Evolutionary conservation across 2,113 vertebrate genomes (phyloP).

Genomic region (Sorex araneus): DNA sequence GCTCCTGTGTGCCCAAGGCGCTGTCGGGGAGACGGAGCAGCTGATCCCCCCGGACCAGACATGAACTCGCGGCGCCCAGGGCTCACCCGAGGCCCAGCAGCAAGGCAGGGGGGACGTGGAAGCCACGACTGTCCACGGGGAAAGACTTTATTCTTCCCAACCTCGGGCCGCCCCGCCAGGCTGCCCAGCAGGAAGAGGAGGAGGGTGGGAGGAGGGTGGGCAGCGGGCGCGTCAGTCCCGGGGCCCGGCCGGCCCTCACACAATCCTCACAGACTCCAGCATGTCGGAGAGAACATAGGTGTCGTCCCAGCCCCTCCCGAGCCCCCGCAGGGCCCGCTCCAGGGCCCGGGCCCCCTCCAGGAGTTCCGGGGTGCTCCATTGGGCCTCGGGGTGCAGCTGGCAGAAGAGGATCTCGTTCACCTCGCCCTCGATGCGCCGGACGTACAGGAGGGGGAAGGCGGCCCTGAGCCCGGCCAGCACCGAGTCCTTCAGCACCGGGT

Average conservation of each 20-base stretch:
- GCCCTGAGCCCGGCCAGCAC: constrained; percentile 91
- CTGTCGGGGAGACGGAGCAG: too few relatives aligned
- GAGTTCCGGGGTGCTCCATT: constrained; percentile 81
- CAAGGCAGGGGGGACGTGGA: too few relatives aligned
- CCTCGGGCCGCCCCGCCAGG: background rate
- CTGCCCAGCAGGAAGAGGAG: background rate
- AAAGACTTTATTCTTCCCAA: constrained; percentile 55
- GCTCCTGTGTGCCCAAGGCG: too few relatives aligned
- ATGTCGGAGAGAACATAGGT: constrained; percentile 91
- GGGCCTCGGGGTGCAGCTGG: constrained; percentile 69
- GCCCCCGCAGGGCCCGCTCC: constrained; percentile 89
- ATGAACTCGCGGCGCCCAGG: too few relatives aligned
- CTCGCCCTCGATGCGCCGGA: constrained; percentile 92
- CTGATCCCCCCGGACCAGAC: too few relatives aligned
- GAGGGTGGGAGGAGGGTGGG: background rate
- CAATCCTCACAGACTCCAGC: constrained; percentile 92
- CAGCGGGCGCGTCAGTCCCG: too few relatives aligned
- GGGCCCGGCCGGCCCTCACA: constrained; percentile 80
- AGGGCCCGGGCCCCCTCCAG: constrained; percentile 88
- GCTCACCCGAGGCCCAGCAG: too few relatives aligned
- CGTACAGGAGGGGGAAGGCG: constrained; percentile 92
- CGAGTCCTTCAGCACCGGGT: constrained; percentile 89
- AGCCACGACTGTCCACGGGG: background rate
- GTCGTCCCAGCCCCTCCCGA: constrained; percentile 86
- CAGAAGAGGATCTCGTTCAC: constrained; percentile 95